Evolutionary conservation across 2,113 vertebrate genomes (phyloP).

Genomic region (Leptocoma aspasia): DNA sequence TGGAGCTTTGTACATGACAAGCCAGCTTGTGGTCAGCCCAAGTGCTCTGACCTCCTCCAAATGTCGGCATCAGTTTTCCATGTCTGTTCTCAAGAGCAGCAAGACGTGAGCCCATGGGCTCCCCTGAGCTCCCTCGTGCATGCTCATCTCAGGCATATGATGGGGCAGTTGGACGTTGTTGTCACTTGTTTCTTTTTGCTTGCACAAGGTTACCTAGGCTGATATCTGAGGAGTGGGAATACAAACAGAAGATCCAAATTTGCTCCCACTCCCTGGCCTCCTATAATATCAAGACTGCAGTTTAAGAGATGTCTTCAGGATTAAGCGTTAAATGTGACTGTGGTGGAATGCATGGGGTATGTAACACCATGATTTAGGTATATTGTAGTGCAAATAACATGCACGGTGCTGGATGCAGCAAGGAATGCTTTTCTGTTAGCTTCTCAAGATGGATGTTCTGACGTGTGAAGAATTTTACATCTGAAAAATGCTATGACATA

Average conservation of each 20-base stretch:
- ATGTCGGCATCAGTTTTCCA: background rate
- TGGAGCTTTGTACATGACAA: fast-evolving
- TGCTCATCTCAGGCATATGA: fast-evolving
- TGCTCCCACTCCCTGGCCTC: background rate
- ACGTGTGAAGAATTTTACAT: background rate
- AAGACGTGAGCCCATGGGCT: fast-evolving
- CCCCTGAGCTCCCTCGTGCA: background rate
- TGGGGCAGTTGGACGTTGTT: background rate
- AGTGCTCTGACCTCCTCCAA: background rate
- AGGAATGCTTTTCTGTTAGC: background rate
- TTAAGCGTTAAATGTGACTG: background rate
- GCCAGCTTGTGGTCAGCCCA: background rate
- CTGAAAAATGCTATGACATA: background rate
- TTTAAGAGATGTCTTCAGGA: background rate
- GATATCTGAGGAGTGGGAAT: background rate
- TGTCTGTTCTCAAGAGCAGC: background rate
- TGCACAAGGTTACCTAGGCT: background rate
- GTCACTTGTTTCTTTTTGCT: background rate
- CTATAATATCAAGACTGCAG: background rate
- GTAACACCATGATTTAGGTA: background rate
- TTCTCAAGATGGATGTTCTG: background rate
- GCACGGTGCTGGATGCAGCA: background rate
- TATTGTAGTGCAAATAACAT: background rate
- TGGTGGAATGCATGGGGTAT: background rate
- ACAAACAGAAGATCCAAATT: background rate